Conservation (phyloP, 2,888 invertebrate species). For the Eueremaeus valkanovi region DNA sequence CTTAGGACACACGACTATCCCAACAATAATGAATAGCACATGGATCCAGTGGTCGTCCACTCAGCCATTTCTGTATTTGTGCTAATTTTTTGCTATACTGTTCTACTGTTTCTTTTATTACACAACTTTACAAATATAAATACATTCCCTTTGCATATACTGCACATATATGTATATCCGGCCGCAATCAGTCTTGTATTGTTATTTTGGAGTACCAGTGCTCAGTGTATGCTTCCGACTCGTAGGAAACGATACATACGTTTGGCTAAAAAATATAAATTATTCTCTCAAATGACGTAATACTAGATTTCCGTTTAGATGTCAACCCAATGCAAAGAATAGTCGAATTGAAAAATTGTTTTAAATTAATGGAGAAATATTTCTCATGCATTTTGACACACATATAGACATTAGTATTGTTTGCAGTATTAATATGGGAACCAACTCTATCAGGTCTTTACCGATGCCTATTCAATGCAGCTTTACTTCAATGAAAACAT, state of each 20-base stretch:
- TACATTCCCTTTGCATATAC: background rate
- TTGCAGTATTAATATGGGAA: conserved; percentile 19
- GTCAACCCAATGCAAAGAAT: conserved; percentile 1
- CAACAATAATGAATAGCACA: conserved; percentile 2
- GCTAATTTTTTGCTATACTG: conserved; percentile 21
- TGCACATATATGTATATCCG: conserved; percentile 19
- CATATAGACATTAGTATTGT: conserved; percentile 3
- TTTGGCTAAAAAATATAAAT: conserved; percentile 20
- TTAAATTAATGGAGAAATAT: conserved; percentile 22
- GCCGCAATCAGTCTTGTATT: conserved; percentile 34
- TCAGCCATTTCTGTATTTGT: background rate
- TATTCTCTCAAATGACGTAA: conserved; percentile 24
- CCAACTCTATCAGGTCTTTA: conserved; percentile 6
- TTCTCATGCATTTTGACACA: conserved; percentile 6
- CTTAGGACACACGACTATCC: conserved; percentile 31
- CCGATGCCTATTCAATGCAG: background rate
- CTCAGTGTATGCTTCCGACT: conserved; percentile 20
- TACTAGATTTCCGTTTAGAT: conserved; percentile 23
- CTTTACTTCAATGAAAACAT: background rate
- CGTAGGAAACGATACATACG: conserved; percentile 2
- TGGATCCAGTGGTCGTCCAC: background rate
- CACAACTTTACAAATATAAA: background rate
- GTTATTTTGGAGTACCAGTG: conserved; percentile 25
- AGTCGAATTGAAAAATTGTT: conserved; percentile 30
- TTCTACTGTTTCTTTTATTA: conserved; percentile 19